Conservation (phyloP, 1,140 invertebrate genomes). For the Cepaea nemoralis region DNA sequence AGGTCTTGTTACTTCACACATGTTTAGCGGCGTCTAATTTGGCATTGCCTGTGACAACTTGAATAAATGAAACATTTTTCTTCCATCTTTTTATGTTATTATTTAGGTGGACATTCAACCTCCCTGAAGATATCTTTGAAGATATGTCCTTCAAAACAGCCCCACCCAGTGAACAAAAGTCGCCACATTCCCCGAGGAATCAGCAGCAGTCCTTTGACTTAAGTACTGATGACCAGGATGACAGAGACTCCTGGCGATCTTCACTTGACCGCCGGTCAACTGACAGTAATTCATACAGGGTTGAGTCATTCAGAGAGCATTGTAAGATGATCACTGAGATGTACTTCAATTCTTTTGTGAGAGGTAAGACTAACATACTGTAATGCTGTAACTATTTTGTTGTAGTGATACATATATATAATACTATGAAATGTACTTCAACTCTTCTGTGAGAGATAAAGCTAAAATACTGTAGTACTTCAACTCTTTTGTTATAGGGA, state of each 20-base stretch:
- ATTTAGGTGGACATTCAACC: constrained; percentile 60
- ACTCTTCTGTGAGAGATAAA: constrained; percentile 81
- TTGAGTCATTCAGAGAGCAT: constrained; percentile 74
- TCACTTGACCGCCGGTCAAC: constrained; percentile 58
- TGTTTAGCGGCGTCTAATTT: too few relatives aligned
- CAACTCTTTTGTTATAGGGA: too few relatives aligned
- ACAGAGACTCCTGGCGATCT: constrained; percentile 49
- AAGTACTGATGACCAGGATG: constrained; percentile 49
- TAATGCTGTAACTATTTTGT: too few relatives aligned
- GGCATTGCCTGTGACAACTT: too few relatives aligned
- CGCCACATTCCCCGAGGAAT: constrained; percentile 20
- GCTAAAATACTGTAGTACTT: too few relatives aligned
- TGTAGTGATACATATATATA: too few relatives aligned
- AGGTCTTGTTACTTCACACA: too few relatives aligned
- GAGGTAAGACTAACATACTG: constrained; percentile 67
- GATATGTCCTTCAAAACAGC: constrained; percentile 67
- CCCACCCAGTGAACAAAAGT: constrained; percentile 4
- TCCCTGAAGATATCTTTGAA: constrained; percentile 67
- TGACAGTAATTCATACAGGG: constrained; percentile 53
- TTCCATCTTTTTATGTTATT: background rate
- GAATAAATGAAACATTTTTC: too few relatives aligned
- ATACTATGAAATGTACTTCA: constrained; percentile 78
- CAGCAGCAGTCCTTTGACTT: constrained; percentile 49
- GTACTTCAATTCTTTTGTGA: constrained; percentile 80
- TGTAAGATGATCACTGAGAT: constrained; percentile 77